Base-by-base conservation (phyloP, 2,113 vertebrate species). In the Archocentrus centrarchus region DNA sequence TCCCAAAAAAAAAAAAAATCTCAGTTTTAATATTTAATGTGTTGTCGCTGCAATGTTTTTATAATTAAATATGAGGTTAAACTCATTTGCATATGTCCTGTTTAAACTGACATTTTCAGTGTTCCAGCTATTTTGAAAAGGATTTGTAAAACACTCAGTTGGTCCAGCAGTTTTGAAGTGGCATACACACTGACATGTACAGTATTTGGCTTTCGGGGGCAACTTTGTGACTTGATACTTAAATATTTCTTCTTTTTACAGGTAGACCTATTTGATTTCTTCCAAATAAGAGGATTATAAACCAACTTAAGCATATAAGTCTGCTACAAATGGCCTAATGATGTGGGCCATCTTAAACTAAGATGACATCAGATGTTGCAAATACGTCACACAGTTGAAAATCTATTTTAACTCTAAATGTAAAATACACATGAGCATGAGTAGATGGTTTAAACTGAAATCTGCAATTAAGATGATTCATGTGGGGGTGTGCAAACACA, bases 11-110 rank as follows among this genome's bases (percentile, higher is more conserved):
- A 55, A 27, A 7, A 7, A 6, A 24, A 24, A 24, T 55, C 47
- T 70, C 66, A 53, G 17, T 32, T 70, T 70, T 53, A 70, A 50
- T 70, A 70, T 70, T 70, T 70, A 70, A 70, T 70, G 30, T 70
- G 66, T 70, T 70, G 66, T 32, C 10, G 1, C 44, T 53, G 24
- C 44, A 1, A 30, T 73, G 47, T 55, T 73, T 73, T 73, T 73
- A n/a, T 55, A 55, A 73, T 73, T 47, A 73, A 53, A 55, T 55
- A 73, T 0, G 18, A 27, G 47, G 27, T 73, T 55, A 8, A 73
- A 73, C 27, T n/a, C 32, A 55, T 73, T 73, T 73, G 18, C 47
- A 73, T 35, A n/a, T 0, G 27, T 30, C 44, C 44, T 70, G 5
- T 53, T 70, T 73, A 20, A 53, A 73, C 50, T 73, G 47, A 9